Evolutionary conservation across 2,113 vertebrate genomes (phyloP).

Genomic region (Verasper variegatus): DNA sequence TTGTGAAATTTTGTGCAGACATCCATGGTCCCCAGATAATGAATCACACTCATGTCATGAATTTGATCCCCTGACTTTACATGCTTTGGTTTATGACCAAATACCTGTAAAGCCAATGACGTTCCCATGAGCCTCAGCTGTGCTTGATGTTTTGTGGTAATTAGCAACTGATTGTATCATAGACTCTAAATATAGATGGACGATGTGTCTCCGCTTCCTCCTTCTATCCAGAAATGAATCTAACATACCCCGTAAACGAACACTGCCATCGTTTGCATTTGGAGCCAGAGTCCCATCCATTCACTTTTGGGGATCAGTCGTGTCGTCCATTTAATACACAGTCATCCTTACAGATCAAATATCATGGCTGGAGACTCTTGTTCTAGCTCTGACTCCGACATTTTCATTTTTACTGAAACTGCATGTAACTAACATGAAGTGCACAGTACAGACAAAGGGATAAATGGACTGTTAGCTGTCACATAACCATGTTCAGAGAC

Average conservation of each 20-base stretch:
- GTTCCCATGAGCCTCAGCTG: neutral
- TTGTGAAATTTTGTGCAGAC: neutral
- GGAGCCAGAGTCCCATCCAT: no score
- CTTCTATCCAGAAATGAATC: no score
- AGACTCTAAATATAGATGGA: neutral
- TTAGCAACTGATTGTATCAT: neutral
- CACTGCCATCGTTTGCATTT: no score
- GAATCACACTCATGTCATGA: neutral
- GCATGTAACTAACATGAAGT: neutral
- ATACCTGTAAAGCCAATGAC: neutral
- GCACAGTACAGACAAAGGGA: neutral
- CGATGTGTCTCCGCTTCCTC: neutral
- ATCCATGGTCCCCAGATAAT: neutral
- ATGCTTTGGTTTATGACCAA: neutral
- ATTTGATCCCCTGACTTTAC: neutral
- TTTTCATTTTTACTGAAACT: neutral
- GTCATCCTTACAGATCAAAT: neutral
- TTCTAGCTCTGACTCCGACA: neutral
- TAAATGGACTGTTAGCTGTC: conserved; percentile 21
- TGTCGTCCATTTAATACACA: no score
- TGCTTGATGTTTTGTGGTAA: neutral
- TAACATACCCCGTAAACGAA: no score
- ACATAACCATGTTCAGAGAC: conserved; percentile 10
- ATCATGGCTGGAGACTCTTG: neutral
- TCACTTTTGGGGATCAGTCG: no score